Percentiles rank a stretch among this genome's conserved stretches.
These are phyloP conservation scores for Melinaea marsaeus DNA, from an alignment of 2,888 invertebrate species.

Conservation along the genomic window DNA sequence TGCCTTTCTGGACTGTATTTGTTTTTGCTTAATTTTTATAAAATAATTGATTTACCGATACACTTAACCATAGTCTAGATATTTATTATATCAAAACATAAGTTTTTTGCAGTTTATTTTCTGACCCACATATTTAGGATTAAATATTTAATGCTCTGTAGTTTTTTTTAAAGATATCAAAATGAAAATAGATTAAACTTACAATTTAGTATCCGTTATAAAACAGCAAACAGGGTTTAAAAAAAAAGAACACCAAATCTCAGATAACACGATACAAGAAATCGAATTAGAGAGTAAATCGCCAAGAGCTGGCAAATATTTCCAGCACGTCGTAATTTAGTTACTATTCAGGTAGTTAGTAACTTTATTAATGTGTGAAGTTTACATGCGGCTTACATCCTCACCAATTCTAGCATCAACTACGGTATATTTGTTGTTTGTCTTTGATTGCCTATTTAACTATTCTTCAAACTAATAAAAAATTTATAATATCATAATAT, in stretches of 20 bases:
- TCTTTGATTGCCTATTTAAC: too few species aligned
- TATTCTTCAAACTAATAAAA: not conserved
- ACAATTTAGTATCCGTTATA: too few species aligned
- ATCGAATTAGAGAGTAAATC: constrained; percentile 23
- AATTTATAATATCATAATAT: not conserved
- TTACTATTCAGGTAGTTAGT: constrained; percentile 29
- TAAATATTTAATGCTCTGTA: not conserved
- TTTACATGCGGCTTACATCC: constrained; percentile 10
- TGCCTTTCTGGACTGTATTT: too few species aligned
- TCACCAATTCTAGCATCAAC: constrained; percentile 7
- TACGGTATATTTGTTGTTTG: constrained; percentile 6
- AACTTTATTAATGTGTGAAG: constrained; percentile 27
- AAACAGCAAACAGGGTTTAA: not conserved
- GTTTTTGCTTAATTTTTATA: too few species aligned
- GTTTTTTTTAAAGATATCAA: not conserved
- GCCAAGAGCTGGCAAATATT: constrained; percentile 26
- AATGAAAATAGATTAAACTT: not conserved
- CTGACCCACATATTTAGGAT: too few species aligned
- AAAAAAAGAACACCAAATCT: constrained; percentile 16
- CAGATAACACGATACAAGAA: constrained; percentile 14
- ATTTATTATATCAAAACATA: too few species aligned
- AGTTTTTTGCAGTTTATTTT: too few species aligned
- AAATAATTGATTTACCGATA: too few species aligned
- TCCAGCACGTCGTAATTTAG: constrained; percentile 25
- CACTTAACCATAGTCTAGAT: too few species aligned